phyloP scores from a whole-genome alignment of 2,797 vertebrate genomes.

The Orestias chungarensis region DNA sequence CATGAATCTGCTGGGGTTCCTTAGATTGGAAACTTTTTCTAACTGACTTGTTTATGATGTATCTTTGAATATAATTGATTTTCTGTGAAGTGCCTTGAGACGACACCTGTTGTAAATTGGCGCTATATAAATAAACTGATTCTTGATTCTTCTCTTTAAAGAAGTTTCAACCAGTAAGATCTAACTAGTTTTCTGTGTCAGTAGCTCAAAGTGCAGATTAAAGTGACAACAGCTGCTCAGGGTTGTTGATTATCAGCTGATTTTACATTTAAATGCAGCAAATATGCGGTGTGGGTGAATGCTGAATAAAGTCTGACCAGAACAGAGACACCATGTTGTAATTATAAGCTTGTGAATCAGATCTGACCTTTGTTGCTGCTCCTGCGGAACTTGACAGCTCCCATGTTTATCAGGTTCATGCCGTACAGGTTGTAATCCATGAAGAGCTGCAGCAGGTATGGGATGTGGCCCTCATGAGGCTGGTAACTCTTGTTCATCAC shows the following conservation, averaged over 20 bases:
- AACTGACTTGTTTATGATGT: no score
- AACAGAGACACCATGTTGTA: background rate
- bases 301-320: background rate
- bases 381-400: slow-evolving; percentile 92
- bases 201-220: background rate
- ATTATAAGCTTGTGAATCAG: background rate
- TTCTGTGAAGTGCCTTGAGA: no score
- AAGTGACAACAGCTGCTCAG: background rate
- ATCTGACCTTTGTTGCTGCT: slow-evolving; percentile 83
- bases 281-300: background rate
- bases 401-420: slow-evolving; percentile 95
- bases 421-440: slow-evolving; percentile 99
- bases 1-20: no score
- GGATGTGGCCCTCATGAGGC: slow-evolving; percentile 97
- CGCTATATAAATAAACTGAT: no score
- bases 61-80: no score
- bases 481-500: slow-evolving; percentile 98
- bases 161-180: background rate
- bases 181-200: background rate
- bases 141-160: no score
- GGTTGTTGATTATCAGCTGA: background rate
- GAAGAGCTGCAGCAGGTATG: slow-evolving; percentile 97
- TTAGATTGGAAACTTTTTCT: no score
- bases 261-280: background rate
- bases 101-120: no score